phyloP scores from a whole-genome alignment of 2,113 vertebrate species.

The Axis porcinus region DNA sequence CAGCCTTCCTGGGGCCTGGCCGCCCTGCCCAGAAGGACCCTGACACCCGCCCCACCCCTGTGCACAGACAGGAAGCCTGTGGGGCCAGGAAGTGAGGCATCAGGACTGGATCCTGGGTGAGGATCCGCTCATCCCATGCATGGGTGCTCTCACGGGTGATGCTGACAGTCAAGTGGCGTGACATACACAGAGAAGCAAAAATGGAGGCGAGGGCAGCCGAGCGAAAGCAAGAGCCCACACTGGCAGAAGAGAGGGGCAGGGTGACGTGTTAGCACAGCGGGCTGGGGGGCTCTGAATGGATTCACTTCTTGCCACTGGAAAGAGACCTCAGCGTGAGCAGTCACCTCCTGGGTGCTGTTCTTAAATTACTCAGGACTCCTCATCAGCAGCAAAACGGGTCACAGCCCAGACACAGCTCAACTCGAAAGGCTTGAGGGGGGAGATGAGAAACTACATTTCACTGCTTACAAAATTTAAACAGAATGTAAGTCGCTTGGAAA shows the following conservation, averaged over 20 bases:
- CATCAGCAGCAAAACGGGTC: background rate
- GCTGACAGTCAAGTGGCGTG: background rate
- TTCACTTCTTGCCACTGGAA: background rate
- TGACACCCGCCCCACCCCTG: no score
- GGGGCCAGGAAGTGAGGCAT: background rate
- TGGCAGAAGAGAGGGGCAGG: constrained; percentile 30
- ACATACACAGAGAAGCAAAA: constrained; percentile 62
- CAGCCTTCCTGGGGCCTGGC: fast-evolving
- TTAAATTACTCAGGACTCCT: background rate
- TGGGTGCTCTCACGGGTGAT: background rate
- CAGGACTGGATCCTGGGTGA: background rate
- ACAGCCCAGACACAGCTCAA: background rate
- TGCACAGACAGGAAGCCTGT: background rate
- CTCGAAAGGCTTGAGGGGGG: background rate
- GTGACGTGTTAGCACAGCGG: constrained; percentile 26
- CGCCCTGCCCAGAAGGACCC: background rate
- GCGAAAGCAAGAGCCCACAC: constrained; percentile 53
- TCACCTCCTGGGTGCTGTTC: background rate
- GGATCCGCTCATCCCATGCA: background rate
- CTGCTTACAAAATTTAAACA: background rate
- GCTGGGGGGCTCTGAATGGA: background rate
- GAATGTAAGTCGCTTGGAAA: background rate
- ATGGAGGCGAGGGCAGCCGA: constrained; percentile 59
- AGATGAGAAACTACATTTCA: background rate
- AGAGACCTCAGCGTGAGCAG: background rate